Evolutionary conservation across 2,113 vertebrate species (phyloP).

Genomic region (Rhinoderma darwinii): DNA sequence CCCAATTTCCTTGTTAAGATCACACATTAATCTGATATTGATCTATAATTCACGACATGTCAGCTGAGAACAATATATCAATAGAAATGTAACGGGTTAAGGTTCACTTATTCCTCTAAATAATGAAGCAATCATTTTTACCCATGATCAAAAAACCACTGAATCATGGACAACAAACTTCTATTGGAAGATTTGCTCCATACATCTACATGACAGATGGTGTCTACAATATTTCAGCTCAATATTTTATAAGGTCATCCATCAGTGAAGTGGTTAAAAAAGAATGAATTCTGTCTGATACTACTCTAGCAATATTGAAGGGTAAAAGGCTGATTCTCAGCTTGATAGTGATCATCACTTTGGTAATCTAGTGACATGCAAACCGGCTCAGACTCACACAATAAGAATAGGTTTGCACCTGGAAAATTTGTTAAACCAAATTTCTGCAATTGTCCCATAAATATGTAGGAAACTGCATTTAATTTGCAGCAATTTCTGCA

Average conservation of each 20-base stretch:
- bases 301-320: background rate
- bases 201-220: slow-evolving; percentile 55
- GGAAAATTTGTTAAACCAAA: background rate
- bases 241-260: slow-evolving; percentile 56
- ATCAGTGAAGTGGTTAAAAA: slow-evolving; percentile 55
- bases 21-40: slow-evolving; percentile 59
- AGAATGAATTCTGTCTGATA: slow-evolving; percentile 22
- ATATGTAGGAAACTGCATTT: background rate
- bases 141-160: slow-evolving; percentile 58
- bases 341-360: background rate
- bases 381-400: background rate
- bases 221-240: slow-evolving; percentile 51
- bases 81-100: slow-evolving; percentile 54
- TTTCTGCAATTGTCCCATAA: background rate
- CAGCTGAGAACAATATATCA: slow-evolving; percentile 55
- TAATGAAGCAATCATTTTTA: slow-evolving; percentile 60
- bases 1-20: slow-evolving; percentile 48
- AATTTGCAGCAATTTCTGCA: too few relatives aligned
- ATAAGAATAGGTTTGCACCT: background rate
- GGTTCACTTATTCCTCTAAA: slow-evolving; percentile 55
- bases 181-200: slow-evolving; percentile 38
- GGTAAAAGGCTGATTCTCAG: background rate
- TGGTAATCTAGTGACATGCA: background rate
- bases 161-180: slow-evolving; percentile 59
- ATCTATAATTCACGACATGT: slow-evolving; percentile 58